Conservation (phyloP, 2,113 vertebrate genomes). For the Poicephalus meyeri region DNA sequence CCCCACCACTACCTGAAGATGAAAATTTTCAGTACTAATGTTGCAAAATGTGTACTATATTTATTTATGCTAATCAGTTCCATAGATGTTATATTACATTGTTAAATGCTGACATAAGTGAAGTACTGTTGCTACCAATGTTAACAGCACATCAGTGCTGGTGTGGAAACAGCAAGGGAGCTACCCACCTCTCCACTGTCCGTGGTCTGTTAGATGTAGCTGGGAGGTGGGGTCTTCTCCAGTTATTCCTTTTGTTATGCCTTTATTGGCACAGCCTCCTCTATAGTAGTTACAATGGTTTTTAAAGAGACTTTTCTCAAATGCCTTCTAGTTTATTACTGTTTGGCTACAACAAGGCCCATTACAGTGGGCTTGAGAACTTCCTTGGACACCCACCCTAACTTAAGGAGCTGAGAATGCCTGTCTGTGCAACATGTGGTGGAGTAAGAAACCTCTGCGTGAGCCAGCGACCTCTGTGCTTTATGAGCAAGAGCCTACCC, state of each 20-base stretch:
- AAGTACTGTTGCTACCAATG: conserved; percentile 22
- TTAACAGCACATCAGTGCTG: background rate
- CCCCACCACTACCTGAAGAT: conserved; percentile 2
- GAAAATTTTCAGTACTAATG: conserved; percentile 60
- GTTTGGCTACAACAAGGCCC: background rate
- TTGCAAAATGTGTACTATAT: conserved; percentile 61
- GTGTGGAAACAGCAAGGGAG: background rate
- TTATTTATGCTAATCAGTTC: conserved; percentile 67
- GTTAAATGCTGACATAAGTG: conserved; percentile 49
- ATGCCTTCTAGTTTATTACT: background rate
- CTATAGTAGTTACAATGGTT: background rate
- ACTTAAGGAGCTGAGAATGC: background rate
- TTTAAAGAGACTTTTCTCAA: background rate
- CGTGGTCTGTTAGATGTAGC: background rate
- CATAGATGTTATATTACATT: conserved; percentile 42
- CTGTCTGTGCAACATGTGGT: rapidly evolving
- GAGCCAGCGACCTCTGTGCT: background rate
- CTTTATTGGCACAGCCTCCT: background rate
- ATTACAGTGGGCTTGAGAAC: background rate
- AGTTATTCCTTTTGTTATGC: background rate
- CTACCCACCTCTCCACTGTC: background rate
- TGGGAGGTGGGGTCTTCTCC: background rate
- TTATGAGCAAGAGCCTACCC: background rate
- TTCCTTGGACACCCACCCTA: background rate
- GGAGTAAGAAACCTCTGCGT: background rate